A percentile compares a stretch with the other conserved stretches of the same genome.
Evolutionary conservation across 1,140 invertebrate genomes (phyloP).

Genomic region (Drusus annulatus): DNA sequence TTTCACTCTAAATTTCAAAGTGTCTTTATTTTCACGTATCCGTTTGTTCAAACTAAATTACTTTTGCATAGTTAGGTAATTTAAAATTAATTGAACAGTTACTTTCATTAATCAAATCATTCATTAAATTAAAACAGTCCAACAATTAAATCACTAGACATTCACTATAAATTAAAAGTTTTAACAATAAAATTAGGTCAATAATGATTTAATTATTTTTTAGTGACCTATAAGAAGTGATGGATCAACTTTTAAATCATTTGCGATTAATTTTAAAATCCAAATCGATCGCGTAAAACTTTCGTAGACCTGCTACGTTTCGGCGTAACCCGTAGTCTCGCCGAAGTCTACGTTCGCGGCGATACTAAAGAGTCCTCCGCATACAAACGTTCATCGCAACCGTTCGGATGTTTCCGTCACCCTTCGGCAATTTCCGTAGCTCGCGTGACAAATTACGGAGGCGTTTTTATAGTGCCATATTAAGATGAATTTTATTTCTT

Average conservation of each 20-base stretch:
- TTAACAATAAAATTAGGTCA: too few species aligned
- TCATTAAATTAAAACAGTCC: too few species aligned
- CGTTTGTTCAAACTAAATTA: too few species aligned
- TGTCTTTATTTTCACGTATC: too few species aligned
- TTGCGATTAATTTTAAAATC: background rate
- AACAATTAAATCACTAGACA: too few species aligned
- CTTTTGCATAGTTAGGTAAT: too few species aligned
- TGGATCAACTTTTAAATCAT: background rate
- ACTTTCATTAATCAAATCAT: too few species aligned
- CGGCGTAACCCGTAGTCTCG: background rate
- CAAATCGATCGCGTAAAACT: conserved; percentile 19
- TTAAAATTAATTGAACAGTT: too few species aligned
- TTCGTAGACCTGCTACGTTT: background rate
- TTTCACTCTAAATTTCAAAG: too few species aligned
- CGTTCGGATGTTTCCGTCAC: conserved; percentile 1
- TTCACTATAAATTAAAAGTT: too few species aligned
- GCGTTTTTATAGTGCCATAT: background rate
- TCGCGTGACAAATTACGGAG: conserved; percentile 11
- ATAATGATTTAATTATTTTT: too few species aligned
- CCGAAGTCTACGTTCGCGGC: conserved; percentile 22
- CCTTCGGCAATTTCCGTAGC: background rate
- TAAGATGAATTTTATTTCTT: background rate
- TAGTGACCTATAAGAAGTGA: background rate
- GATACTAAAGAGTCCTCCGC: conserved; percentile 20
- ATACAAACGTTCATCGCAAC: background rate